Conservation (phyloP, 2,888 invertebrate species). For the Argyresthia albistria region DNA sequence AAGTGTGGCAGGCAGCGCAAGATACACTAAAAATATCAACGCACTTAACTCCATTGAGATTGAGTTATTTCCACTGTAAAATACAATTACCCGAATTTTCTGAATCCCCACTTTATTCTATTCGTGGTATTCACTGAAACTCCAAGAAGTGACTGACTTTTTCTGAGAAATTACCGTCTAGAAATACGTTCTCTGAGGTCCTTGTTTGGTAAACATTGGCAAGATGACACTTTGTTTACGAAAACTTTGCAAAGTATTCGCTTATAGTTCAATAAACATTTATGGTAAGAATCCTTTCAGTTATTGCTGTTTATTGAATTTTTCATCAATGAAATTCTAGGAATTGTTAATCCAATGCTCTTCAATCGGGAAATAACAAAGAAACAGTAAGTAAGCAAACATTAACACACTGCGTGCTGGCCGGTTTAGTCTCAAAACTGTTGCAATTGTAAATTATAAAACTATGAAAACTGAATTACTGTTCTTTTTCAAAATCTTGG, state of each 20-base stretch:
- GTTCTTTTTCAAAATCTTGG: too few species aligned
- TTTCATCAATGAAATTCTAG: too few species aligned
- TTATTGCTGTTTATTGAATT: too few species aligned
- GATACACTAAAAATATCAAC: constrained; percentile 29
- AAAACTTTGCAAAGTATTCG: background rate
- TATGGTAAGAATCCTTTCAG: too few species aligned
- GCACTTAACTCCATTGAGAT: constrained; percentile 34
- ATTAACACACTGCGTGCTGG: too few species aligned
- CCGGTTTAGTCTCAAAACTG: too few species aligned
- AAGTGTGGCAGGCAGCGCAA: constrained; percentile 27
- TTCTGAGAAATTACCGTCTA: constrained; percentile 17
- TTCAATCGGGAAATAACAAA: too few species aligned
- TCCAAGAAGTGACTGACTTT: constrained; percentile 12
- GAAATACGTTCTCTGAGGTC: constrained; percentile 37
- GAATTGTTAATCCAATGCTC: too few species aligned
- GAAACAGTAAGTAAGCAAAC: too few species aligned
- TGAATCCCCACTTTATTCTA: background rate
- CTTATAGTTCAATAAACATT: constrained; percentile 30
- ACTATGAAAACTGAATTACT: too few species aligned
- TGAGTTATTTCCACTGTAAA: background rate
- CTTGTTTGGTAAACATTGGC: constrained; percentile 4
- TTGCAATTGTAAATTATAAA: too few species aligned
- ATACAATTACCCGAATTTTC: background rate
- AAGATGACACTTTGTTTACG: background rate
- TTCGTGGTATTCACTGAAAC: background rate